Conservation (phyloP, 2,888 invertebrate genomes). For the Cordylochernes scorpioides region DNA sequence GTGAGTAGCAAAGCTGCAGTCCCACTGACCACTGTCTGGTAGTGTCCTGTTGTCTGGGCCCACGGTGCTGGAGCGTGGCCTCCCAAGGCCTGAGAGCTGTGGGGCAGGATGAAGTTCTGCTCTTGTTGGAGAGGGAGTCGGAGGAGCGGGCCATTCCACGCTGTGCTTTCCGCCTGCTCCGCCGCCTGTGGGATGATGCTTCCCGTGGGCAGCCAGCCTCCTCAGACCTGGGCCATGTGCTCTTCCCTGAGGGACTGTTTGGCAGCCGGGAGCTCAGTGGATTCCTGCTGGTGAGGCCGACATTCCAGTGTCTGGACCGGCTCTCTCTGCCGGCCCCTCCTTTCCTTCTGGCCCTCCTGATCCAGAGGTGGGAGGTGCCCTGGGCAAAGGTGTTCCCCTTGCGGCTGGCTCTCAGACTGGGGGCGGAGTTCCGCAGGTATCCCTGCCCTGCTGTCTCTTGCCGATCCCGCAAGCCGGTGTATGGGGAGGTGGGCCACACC, state of each 20-base stretch:
- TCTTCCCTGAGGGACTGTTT: slow-evolving; percentile 27
- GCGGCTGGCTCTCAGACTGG: slow-evolving; percentile 44
- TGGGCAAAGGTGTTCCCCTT: slow-evolving; percentile 50
- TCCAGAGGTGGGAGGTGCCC: slow-evolving; percentile 51
- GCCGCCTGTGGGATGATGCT: slow-evolving; percentile 35
- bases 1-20: no score
- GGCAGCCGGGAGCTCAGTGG: slow-evolving; percentile 47
- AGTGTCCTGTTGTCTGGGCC: slow-evolving; percentile 30
- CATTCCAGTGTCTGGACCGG: slow-evolving; percentile 51
- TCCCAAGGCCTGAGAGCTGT: slow-evolving; percentile 47
- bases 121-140: slow-evolving; percentile 36
- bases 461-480: slow-evolving; percentile 45
- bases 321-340: slow-evolving; percentile 42
- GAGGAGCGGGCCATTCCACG: slow-evolving; percentile 35
- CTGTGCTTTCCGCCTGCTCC: slow-evolving; percentile 45
- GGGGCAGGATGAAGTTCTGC: slow-evolving; percentile 53
- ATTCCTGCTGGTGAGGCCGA: slow-evolving; percentile 49
- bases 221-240: slow-evolving; percentile 21
- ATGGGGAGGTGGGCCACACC: slow-evolving; percentile 58
- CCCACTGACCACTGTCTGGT: background rate
- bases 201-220: slow-evolving; percentile 24
- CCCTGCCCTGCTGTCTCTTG: slow-evolving; percentile 54
- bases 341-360: slow-evolving; percentile 45
- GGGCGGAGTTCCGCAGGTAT: slow-evolving; percentile 55
- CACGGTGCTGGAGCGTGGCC: slow-evolving; percentile 37